Conservation (phyloP, 2,797 vertebrate genomes). For the Gymnodraco acuticeps region DNA sequence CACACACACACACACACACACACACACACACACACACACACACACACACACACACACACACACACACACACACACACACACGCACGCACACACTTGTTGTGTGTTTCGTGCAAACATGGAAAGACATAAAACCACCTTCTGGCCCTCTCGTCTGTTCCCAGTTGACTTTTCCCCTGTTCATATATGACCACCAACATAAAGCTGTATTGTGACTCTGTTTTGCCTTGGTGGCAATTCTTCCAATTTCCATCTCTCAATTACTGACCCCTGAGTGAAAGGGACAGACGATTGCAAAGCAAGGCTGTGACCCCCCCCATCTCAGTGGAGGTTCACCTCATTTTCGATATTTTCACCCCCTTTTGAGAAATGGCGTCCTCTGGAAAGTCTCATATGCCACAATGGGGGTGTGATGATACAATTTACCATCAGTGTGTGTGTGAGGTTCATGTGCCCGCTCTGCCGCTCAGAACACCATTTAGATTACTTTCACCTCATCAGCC, state of each 20-base stretch:
- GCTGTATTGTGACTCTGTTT: conserved; percentile 68
- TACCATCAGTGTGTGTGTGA: conserved; percentile 35
- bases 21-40: no score
- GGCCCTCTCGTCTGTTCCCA: conserved; percentile 64
- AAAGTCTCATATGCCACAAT: conserved; percentile 53
- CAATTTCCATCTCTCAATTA: conserved; percentile 63
- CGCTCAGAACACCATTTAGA: conserved; percentile 73
- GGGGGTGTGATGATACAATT: conserved; percentile 64
- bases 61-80: no score
- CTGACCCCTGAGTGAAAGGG: conserved; percentile 64
- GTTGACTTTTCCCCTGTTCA: conserved; percentile 54
- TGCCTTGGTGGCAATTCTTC: conserved; percentile 59
- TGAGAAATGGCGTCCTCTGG: conserved; percentile 53
- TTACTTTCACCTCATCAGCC: conserved; percentile 82
- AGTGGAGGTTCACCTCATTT: conserved; percentile 71
- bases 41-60: conserved; percentile 5
- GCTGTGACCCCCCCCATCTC: conserved; percentile 47
- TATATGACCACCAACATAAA: conserved; percentile 56
- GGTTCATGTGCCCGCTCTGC: conserved; percentile 35
- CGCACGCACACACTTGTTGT: conserved; percentile 37
- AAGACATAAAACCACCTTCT: conserved; percentile 63
- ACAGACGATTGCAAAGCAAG: conserved; percentile 54
- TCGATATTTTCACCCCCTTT: conserved; percentile 59
- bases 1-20: conserved; percentile 3
- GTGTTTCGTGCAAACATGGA: conserved; percentile 50